A percentile compares a stretch with the other conserved stretches of the same genome.
Evolutionary conservation across 2,888 invertebrate species (phyloP).

Genomic region (Bedellia somnulentella): DNA sequence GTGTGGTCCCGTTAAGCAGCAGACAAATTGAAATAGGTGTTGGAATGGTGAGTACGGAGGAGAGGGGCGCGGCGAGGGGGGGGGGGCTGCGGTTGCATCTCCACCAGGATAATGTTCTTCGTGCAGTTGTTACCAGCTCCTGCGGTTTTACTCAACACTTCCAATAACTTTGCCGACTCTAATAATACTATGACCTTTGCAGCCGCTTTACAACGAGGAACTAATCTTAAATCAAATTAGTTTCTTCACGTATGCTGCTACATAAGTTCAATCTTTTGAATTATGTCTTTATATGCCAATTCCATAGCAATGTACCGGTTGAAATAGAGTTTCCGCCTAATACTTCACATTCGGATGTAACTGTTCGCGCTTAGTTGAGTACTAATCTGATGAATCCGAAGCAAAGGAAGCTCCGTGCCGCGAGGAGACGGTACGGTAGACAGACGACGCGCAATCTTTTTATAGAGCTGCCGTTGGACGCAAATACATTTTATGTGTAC

Average conservation of each 20-base stretch:
- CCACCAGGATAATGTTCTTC: conserved; percentile 26
- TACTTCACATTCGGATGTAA: not conserved
- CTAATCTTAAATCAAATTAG: too few relatives aligned
- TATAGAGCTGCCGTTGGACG: conserved; percentile 28
- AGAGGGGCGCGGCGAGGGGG: too few relatives aligned
- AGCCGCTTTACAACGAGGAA: too few relatives aligned
- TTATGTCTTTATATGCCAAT: too few relatives aligned
- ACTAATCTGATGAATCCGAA: conserved; percentile 4
- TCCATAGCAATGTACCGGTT: too few relatives aligned
- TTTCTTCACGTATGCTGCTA: too few relatives aligned
- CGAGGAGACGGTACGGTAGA: conserved; percentile 35
- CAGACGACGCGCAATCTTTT: conserved; percentile 34
- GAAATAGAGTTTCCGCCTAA: too few relatives aligned
- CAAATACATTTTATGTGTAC: conserved; percentile 41
- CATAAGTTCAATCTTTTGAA: too few relatives aligned
- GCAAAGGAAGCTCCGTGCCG: conserved; percentile 5
- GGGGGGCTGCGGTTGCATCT: conserved; percentile 20
- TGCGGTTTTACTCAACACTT: conserved; percentile 18
- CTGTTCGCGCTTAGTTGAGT: not conserved
- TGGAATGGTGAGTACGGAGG: too few relatives aligned
- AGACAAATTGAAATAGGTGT: too few relatives aligned
- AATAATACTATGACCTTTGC: conserved; percentile 4
- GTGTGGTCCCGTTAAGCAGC: too few relatives aligned
- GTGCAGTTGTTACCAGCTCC: conserved; percentile 15
- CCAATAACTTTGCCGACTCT: conserved; percentile 10